Base-by-base conservation (phyloP, 2,797 vertebrate species). In the Merluccius polli region DNA sequence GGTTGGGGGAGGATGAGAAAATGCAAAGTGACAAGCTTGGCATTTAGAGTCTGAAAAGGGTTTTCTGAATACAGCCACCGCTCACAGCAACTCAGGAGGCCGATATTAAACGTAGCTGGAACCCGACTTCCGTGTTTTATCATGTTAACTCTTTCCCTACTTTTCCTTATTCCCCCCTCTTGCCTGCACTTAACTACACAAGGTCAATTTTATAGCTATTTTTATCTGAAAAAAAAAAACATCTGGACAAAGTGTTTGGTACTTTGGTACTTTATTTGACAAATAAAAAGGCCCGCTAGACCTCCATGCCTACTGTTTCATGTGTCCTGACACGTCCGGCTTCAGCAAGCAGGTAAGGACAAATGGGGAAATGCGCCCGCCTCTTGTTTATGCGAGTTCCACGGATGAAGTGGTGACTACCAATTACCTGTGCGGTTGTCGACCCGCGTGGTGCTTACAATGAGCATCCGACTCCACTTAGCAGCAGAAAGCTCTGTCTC, bases 261-360 rank as follows among this genome's bases (percentile, higher is more conserved):
- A 7, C 84, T 80, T 81, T 81, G 83, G n/a, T n/a, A n/a, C n/a
- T 89, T 84, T 83, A 78, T 89, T 90, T 91, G 79, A 76, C 82
- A 83, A 90, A 88, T 81, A 85, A 78, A 86, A 81, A 87, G 86
- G 84, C 79, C 83, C 85, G 85, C 90, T 88, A 88, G 87, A 84
- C 75, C 83, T 71, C 79, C 75, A 30, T 85, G 77, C 80, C 81
- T 83, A 83, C 79, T 75, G 86, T 83, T 86, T 70, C 85, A 82
- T 86, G 84, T 87, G 75, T 87, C 86, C 89, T 81, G 89, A 85
- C 83, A 86, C 88, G 83, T 87, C 83, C 87, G 77, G 82, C 88
- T 75, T 85, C 83, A 78, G 81, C 88, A 82, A 63, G 86, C 88
- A 92, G 91, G 92, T 92, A 92, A 93, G 92, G 92, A 92, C 87